Percentiles rank a stretch among this genome's conserved stretches.
Evolutionary conservation across 2,888 invertebrate genomes (phyloP).

Genomic region (Tetragonula carbonaria): DNA sequence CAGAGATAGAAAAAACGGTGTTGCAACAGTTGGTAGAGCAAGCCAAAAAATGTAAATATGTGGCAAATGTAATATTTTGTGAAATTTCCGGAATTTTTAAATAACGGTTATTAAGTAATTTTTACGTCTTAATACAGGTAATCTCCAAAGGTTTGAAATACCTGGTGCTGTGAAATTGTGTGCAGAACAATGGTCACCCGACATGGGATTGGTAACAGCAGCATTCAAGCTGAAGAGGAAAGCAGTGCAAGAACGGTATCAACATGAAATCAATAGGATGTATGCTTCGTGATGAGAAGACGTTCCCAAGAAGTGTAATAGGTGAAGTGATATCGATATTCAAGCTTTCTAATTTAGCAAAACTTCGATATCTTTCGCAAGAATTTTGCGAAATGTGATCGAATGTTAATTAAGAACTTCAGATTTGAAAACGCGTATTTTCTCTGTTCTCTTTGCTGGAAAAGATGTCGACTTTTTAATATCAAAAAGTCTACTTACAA

Average conservation of each 20-base stretch:
- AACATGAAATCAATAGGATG: conserved; percentile 96
- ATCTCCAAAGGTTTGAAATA: conserved; percentile 95
- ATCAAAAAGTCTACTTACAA: neutral
- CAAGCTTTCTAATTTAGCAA: conserved; percentile 39
- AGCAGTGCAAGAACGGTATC: conserved; percentile 97
- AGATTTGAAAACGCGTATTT: conserved; percentile 27
- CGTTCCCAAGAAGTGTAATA: conserved; percentile 48
- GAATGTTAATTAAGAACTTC: conserved; percentile 25
- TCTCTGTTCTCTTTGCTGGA: conserved; percentile 20
- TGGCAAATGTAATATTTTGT: neutral
- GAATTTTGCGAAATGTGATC: conserved; percentile 33
- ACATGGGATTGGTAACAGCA: conserved; percentile 98
- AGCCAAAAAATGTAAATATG: conserved; percentile 91
- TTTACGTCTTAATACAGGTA: conserved; percentile 86
- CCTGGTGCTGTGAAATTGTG: conserved; percentile 95
- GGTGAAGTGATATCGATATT: conserved; percentile 52
- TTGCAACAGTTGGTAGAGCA: conserved; percentile 93
- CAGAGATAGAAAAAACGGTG: conserved; percentile 91
- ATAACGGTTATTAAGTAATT: too few relatives aligned
- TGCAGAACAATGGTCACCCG: conserved; percentile 98
- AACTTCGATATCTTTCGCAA: conserved; percentile 42
- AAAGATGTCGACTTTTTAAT: neutral
- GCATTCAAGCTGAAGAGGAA: conserved; percentile 99
- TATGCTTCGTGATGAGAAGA: conserved; percentile 92
- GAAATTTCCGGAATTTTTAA: neutral